Evolutionary conservation across 2,113 vertebrate species (phyloP), one percentile per base, ranked within the genome.

Genomic region (Pteronura brasiliensis): DNA sequence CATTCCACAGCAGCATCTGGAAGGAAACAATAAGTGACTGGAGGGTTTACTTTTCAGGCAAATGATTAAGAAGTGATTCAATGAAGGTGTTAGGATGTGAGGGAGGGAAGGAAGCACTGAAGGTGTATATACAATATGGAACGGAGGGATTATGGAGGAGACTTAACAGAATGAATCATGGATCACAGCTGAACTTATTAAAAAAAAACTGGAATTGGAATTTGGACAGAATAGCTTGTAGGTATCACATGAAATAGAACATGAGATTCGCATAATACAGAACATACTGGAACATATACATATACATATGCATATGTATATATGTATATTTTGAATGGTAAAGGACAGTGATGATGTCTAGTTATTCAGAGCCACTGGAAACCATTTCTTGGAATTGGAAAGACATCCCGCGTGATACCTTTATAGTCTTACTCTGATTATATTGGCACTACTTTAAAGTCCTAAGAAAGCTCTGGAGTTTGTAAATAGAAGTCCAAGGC

Each of bases 11-110:
- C 98, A 98, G 98, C 98, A 98, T 98, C 98, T 98, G 98, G 98
- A 98, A 98, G 98, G 98, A 98, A 99, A 96, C 98, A 98, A 57
- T 97, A 98, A 97, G 97, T 95, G 97, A 97, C 97, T 97, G 98
- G 97, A 97, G 95, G 97, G 98, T 96, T 98, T 98, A 96, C 86
- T 98, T 98, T 98, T 98, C 98, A 98, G 98, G 97, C 98, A 98
- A 63, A 97, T 98, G 98, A 98, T 99, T 98, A 98, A 98, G 98
- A 98, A 97, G 98, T 72, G 98, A 98, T 99, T 99, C 98, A 98
- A 96, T 96, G 96, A 96, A 98, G 98, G 98, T 98, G 98, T 99
- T 97, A 98, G 98, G 98, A 98, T 97, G 97, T 98, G 96, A 98
- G 96, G 63, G 97, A 93, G 80, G 89, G 95, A 97, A 98, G 93